Evolutionary conservation across 1,140 invertebrate genomes (phyloP).

Genomic region (Aphidius gifuensis): DNA sequence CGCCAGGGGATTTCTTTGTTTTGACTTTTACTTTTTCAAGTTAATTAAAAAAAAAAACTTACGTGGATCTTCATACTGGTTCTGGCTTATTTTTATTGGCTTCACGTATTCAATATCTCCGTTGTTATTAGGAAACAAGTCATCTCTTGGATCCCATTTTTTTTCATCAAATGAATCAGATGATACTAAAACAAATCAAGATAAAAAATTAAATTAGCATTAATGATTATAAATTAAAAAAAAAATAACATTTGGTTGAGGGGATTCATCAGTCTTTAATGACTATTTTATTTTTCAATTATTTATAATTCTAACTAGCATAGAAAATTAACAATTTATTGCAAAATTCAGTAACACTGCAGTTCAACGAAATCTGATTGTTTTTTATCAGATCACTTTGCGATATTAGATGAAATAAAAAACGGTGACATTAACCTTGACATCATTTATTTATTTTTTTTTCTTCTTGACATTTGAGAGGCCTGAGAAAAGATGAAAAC

Average conservation of each 20-base stretch:
- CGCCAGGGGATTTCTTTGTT: too few species aligned
- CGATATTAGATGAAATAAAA: background rate
- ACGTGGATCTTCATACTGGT: constrained; percentile 49
- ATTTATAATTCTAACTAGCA: too few species aligned
- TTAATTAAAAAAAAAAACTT: constrained; percentile 27
- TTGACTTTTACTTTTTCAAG: too few species aligned
- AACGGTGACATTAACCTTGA: too few species aligned
- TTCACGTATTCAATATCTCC: constrained; percentile 41
- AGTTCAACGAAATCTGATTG: background rate
- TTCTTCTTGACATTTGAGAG: background rate
- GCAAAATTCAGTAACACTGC: too few species aligned
- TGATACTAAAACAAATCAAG: constrained; percentile 1
- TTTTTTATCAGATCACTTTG: background rate
- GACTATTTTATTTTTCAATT: too few species aligned
- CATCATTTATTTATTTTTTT: background rate
- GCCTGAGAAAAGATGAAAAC: background rate
- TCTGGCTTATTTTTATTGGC: constrained; percentile 43
- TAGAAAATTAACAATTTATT: too few species aligned
- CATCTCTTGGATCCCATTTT: background rate
- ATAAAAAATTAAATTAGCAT: background rate
- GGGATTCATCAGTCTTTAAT: too few species aligned
- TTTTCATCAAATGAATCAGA: background rate
- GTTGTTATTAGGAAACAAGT: background rate
- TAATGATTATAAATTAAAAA: background rate
- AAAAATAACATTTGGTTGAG: too few species aligned